A percentile compares a stretch with the other conserved stretches of the same genome.
phyloP scores from a whole-genome alignment of 37 sponge, comb jelly and placozoan species.

The Spongilla lacustris region DNA sequence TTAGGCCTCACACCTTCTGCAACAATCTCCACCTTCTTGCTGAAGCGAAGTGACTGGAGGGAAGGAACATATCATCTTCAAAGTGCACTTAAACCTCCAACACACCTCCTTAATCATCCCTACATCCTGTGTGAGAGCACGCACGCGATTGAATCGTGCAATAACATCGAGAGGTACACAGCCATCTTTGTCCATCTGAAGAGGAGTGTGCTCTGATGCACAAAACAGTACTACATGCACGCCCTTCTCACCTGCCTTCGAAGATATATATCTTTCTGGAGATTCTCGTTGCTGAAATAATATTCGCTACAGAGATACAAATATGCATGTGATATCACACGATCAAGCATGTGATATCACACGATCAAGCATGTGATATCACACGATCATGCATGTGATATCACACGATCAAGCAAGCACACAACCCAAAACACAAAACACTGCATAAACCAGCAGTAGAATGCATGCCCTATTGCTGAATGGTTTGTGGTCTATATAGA shows the following conservation, averaged over 20 bases:
- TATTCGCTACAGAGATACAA: slow-evolving; percentile 77
- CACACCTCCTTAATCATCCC: slow-evolving; percentile 79
- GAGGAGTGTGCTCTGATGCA: not conserved
- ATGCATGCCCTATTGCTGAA: no score
- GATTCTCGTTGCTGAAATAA: slow-evolving; percentile 96
- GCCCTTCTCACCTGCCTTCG: slow-evolving; percentile 76
- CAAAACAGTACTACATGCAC: not conserved
- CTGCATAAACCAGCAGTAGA: no score
- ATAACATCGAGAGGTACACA: slow-evolving; percentile 86
- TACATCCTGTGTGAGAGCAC: slow-evolving; percentile 80
- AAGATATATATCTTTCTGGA: slow-evolving; percentile 91
- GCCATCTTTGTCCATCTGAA: slow-evolving; percentile 95
- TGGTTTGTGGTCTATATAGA: no score
- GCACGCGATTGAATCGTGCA: slow-evolving; percentile 89
- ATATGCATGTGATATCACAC: not conserved
- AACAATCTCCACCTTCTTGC: slow-evolving; percentile 28
- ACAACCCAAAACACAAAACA: no score
- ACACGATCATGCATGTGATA: no score
- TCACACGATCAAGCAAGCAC: no score
- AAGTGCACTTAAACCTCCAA: not conserved
- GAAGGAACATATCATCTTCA: not conserved
- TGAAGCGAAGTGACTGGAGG: slow-evolving; percentile 17
- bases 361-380: no score
- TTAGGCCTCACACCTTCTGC: slow-evolving; percentile 70
- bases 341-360: no score